These are phyloP conservation scores for Ametastegia equiseti DNA, from an alignment of 2,888 invertebrate species.

Conservation along the genomic window DNA sequence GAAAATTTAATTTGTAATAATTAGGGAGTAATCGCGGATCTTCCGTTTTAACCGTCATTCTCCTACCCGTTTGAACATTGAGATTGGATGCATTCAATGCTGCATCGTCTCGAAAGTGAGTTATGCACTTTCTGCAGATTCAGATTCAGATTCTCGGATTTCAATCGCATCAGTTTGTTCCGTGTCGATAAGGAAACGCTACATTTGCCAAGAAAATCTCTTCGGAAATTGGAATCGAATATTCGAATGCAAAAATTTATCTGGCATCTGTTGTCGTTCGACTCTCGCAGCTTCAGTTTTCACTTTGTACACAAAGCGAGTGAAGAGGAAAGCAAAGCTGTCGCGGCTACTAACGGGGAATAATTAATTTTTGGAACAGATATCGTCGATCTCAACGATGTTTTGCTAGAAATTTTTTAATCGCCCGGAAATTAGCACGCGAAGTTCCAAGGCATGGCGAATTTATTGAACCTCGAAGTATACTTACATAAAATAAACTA, in stretches of 20 bases:
- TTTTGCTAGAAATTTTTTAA: background rate
- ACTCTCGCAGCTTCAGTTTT: background rate
- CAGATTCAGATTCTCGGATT: background rate
- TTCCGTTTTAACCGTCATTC: too few relatives aligned
- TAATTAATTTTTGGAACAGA: background rate
- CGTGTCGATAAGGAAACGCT: background rate
- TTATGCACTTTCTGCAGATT: too few relatives aligned
- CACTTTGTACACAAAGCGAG: constrained; percentile 1
- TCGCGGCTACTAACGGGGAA: background rate
- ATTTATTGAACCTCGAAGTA: too few relatives aligned
- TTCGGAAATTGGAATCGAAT: background rate
- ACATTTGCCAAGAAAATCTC: background rate
- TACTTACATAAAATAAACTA: too few relatives aligned
- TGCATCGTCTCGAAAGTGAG: too few relatives aligned
- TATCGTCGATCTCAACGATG: background rate
- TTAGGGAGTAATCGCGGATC: too few relatives aligned
- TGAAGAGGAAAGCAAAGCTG: background rate
- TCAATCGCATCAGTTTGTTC: background rate
- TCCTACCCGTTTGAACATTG: too few relatives aligned
- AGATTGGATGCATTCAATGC: too few relatives aligned
- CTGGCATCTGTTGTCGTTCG: background rate
- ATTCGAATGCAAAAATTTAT: background rate
- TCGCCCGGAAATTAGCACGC: background rate
- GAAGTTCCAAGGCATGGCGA: too few relatives aligned
- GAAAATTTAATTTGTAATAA: too few relatives aligned